phyloP scores from a whole-genome alignment of 2,888 invertebrate species.

The Eupeodes luniger region DNA sequence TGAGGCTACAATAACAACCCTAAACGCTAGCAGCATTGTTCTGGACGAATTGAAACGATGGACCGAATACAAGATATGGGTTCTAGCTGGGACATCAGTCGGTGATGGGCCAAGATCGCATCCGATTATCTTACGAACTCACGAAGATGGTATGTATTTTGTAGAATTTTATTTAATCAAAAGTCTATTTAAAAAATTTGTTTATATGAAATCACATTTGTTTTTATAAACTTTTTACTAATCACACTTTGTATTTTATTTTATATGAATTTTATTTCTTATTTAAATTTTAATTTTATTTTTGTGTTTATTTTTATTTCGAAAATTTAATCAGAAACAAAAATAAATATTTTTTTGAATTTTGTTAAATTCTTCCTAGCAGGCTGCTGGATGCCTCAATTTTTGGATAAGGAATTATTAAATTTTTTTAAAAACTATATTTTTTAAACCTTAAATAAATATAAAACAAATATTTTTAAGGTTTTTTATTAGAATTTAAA shows the following conservation, averaged over 20 bases:
- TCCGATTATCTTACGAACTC: constrained; percentile 96
- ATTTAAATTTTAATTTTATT: constrained; percentile 71
- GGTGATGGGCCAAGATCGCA: constrained; percentile 98
- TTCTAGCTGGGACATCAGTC: constrained; percentile 97
- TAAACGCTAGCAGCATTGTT: constrained; percentile 91
- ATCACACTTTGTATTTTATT: constrained; percentile 33
- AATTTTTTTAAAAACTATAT: constrained; percentile 34
- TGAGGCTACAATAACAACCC: constrained; percentile 91
- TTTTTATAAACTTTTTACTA: constrained; percentile 45
- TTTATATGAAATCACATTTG: constrained; percentile 6
- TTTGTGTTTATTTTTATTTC: constrained; percentile 32
- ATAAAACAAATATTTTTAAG: constrained; percentile 2
- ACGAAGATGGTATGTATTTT: constrained; percentile 98
- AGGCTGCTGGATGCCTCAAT: constrained; percentile 66
- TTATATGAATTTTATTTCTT: constrained; percentile 26
- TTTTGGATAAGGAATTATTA: constrained; percentile 62
- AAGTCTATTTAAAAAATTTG: neutral
- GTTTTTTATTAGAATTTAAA: neutral
- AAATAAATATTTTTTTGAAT: constrained; percentile 49
- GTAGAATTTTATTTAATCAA: constrained; percentile 35
- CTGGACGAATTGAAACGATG: constrained; percentile 96
- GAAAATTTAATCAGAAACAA: constrained; percentile 27
- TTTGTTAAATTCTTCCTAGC: constrained; percentile 57
- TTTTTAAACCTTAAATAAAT: constrained; percentile 1
- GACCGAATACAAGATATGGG: constrained; percentile 98